Evolutionary conservation across 30 jellyfish, hydroid and myxozoan genomes (phyloP).

Genomic region (Chrysaora quinquecirrha): DNA sequence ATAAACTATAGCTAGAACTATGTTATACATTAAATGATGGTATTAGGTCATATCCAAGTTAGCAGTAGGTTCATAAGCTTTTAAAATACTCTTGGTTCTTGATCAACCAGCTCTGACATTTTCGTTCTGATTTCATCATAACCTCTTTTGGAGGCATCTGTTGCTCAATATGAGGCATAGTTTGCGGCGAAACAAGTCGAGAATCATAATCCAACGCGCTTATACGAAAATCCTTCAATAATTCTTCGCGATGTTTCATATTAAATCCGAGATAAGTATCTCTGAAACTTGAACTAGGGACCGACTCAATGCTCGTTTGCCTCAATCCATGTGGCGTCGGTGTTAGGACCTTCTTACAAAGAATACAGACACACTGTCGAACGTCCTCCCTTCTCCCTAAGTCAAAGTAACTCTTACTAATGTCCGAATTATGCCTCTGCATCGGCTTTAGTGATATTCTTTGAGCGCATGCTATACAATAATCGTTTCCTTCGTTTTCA

Average conservation of each 20-base stretch:
- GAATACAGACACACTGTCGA: conserved; percentile 48
- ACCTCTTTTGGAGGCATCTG: conserved; percentile 62
- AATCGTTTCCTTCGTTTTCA: not conserved
- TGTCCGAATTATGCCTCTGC: conserved; percentile 7
- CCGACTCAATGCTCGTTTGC: not conserved
- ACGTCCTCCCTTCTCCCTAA: not conserved
- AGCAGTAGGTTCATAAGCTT: not conserved
- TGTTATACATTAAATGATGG: too few species aligned
- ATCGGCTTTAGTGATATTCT: conserved; percentile 27
- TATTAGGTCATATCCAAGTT: too few species aligned
- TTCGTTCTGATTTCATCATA: conserved; percentile 47
- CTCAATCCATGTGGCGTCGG: conserved; percentile 43
- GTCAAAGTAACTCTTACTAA: not conserved
- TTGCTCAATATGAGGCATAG: conserved; percentile 37
- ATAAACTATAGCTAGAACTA: too few species aligned
- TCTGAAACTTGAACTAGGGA: not conserved
- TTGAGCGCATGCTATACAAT: conserved; percentile 54
- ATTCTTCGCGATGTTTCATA: not conserved
- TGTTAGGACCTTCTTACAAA: conserved; percentile 48
- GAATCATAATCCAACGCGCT: conserved; percentile 58
- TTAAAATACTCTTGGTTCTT: conserved; percentile 48
- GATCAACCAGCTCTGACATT: conserved; percentile 58
- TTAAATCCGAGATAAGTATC: not conserved
- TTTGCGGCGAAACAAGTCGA: conserved; percentile 47
- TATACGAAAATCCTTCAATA: conserved; percentile 29